phyloP scores from a whole-genome alignment of 2,797 vertebrate genomes.

The Tadarida brasiliensis region DNA sequence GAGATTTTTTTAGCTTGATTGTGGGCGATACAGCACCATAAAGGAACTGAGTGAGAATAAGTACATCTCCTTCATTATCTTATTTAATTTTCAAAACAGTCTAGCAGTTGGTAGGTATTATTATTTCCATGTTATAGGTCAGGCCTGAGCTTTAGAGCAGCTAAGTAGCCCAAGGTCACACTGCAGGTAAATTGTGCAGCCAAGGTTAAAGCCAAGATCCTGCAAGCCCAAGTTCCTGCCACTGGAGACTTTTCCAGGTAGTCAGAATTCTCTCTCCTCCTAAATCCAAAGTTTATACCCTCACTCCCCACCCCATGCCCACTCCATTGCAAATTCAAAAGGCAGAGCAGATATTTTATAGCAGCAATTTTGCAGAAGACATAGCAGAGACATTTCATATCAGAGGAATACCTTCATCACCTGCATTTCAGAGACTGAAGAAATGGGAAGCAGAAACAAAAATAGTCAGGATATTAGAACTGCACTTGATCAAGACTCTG shows the following conservation, averaged over 20 bases:
- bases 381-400: background rate
- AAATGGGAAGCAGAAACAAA: constrained; percentile 43
- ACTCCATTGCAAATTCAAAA: background rate
- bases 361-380: constrained; percentile 30
- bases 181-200: background rate
- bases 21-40: background rate
- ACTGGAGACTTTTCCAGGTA: background rate
- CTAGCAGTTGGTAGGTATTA: background rate
- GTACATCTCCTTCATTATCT: background rate
- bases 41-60: background rate
- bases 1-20: background rate
- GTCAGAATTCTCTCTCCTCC: constrained; percentile 6
- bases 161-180: background rate
- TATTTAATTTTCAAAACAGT: background rate
- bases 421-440: background rate
- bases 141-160: background rate
- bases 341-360: background rate
- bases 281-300: background rate
- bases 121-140: background rate
- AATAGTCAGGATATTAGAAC: background rate
- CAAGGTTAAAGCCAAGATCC: background rate
- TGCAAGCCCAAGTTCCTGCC: background rate
- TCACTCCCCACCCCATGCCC: background rate
- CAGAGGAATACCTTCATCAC: constrained; percentile 25
- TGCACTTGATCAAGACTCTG: background rate